Evolutionary conservation across 2,113 vertebrate genomes (phyloP), one percentile per base, ranked within the genome.

Genomic region (Callospermophilus lateralis): DNA sequence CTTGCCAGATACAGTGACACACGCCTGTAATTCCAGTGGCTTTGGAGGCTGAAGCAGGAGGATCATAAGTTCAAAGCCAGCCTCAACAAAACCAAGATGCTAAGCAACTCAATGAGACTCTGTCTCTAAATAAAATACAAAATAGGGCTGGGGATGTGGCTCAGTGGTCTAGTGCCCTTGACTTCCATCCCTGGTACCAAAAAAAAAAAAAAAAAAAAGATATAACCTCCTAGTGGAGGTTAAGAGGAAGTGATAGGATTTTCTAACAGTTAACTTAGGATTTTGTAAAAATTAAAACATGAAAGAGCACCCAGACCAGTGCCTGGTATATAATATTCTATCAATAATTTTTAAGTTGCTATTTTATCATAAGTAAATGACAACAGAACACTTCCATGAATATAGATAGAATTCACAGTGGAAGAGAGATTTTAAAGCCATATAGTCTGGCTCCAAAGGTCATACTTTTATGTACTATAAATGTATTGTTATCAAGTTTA

Each of bases 231-330:
- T 13, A 51, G 48, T 13, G 48, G 48, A 51, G 48, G 48, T 51
- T 51, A 51, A 11, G 12, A 51, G 48, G 48, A 51, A 51, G 48
- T 51, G 48, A 51, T 51, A 51, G 48, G 48, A 51, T 13, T 51
- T 51, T 51, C 48, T 51, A 12, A 51, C 10, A 11, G 48, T 78
- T 89, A 39, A 58, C 22, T 24, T 61, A 61, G 58, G 58, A 24
- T 61, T 22, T 90, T 94, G 0, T 48, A 65, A 91, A 96, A 89
- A 58, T 85, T 22, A 80, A 97, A 92, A 72, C 37, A 67, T 67
- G 9, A 26, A 63, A 63, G 87, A 84, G 4, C 53, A 45, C 48
- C 17, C 68, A 89, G 39, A 65, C 77, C 42, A 58, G 39, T 88
- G 37, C 32, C 83, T 63, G 26, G 55, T 81, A 48, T 42, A 39